Conservation (phyloP, 2,888 invertebrate species). For the Orchestes rusci region DNA sequence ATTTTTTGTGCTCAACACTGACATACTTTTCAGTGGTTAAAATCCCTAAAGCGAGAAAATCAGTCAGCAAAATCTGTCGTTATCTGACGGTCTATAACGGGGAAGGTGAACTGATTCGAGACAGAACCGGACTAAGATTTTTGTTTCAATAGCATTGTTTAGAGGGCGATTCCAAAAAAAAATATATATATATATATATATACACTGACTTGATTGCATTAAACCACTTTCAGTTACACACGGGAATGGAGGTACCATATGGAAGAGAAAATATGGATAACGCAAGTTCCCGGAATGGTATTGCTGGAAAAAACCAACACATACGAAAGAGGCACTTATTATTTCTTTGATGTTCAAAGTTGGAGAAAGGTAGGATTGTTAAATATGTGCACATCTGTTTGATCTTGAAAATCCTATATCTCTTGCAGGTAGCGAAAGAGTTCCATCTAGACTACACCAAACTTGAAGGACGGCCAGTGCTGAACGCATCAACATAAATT, state of each 20-base stretch:
- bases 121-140: no score
- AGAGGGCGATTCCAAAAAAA: no score
- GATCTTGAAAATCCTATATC: not conserved
- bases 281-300: constrained; percentile 91
- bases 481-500: constrained; percentile 44
- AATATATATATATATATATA: no score
- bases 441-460: constrained; percentile 99
- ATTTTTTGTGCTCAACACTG: no score
- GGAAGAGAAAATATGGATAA: constrained; percentile 98
- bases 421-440: constrained; percentile 76
- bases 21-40: no score
- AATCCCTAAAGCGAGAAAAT: no score
- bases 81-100: no score
- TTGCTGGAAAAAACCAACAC: constrained; percentile 91
- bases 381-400: not conserved
- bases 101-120: no score
- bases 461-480: constrained; percentile 86
- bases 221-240: constrained; percentile 77
- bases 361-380: constrained; percentile 75
- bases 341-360: constrained; percentile 97
- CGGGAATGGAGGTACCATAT: constrained; percentile 99
- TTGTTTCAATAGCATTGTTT: no score
- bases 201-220: no score
- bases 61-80: no score
- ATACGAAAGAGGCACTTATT: constrained; percentile 98